These are phyloP conservation scores for Spisula solida DNA, from an alignment of 2,888 invertebrate genomes.

Conservation along the genomic window DNA sequence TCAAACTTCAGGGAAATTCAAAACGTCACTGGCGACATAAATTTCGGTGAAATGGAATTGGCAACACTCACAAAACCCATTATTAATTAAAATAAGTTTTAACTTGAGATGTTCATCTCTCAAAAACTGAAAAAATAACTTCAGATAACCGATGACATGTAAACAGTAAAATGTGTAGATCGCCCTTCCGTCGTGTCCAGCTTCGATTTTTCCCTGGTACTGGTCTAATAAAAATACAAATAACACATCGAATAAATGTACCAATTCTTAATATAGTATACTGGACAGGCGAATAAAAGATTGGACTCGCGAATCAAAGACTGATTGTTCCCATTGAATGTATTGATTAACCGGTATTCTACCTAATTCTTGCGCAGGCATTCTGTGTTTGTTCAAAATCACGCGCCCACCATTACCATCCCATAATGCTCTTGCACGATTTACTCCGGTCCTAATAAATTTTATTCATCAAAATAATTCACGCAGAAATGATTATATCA, in stretches of 20 bases:
- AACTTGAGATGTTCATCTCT: not conserved
- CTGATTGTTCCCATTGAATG: constrained; percentile 30
- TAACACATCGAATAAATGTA: not conserved
- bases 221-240: constrained; percentile 30
- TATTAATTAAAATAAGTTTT: not conserved
- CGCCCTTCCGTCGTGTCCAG: constrained; percentile 64
- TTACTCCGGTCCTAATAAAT: constrained; percentile 33
- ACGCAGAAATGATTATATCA: not conserved
- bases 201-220: constrained; percentile 52
- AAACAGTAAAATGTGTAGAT: constrained; percentile 25
- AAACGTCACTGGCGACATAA: constrained; percentile 68
- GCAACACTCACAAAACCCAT: constrained; percentile 19
- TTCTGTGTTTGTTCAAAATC: constrained; percentile 88
- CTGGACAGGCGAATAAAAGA: constrained; percentile 31
- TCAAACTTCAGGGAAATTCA: constrained; percentile 84
- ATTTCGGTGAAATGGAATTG: constrained; percentile 3
- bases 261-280: not conserved
- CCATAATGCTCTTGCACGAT: constrained; percentile 82
- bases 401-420: constrained; percentile 88
- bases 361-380: constrained; percentile 81
- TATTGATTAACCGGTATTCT: constrained; percentile 52
- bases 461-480: constrained; percentile 1
- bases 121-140: not conserved
- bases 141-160: not conserved
- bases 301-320: constrained; percentile 2